A percentile compares a stretch with the other conserved stretches of the same genome.
phyloP scores from a whole-genome alignment of 2,113 vertebrate genomes.

The Struthio camelus region DNA sequence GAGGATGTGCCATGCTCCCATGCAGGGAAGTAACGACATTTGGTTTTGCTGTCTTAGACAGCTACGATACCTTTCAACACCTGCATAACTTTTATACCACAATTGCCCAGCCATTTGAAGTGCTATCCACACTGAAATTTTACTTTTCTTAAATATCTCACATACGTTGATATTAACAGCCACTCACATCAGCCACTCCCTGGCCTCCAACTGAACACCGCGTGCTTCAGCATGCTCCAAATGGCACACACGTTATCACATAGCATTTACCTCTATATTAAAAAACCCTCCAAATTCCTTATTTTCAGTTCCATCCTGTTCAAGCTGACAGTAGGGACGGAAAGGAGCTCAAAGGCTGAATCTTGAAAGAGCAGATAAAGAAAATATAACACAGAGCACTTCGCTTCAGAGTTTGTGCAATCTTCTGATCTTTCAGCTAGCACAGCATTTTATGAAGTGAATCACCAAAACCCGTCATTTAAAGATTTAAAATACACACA shows the following conservation, averaged over 20 bases:
- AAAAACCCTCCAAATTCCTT: background rate
- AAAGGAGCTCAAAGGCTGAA: background rate
- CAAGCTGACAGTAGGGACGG: background rate
- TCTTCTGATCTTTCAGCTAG: background rate
- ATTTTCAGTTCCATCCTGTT: background rate
- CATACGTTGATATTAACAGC: background rate
- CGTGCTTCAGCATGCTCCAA: background rate
- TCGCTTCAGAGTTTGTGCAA: background rate
- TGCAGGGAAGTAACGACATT: fast-evolving
- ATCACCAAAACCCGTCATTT: background rate
- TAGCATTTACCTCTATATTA: background rate
- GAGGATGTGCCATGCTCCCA: fast-evolving
- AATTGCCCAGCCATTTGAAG: background rate
- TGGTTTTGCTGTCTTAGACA: background rate
- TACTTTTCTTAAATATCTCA: background rate
- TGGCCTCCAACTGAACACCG: background rate
- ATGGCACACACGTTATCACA: background rate
- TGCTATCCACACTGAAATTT: background rate
- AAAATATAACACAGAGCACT: background rate
- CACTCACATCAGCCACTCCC: background rate
- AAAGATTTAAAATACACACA: background rate
- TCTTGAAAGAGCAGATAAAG: background rate
- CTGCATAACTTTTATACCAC: background rate
- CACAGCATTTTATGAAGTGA: background rate
- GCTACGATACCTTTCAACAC: background rate